phyloP scores from a whole-genome alignment of 2,888 invertebrate species.

The Myopa testacea region DNA sequence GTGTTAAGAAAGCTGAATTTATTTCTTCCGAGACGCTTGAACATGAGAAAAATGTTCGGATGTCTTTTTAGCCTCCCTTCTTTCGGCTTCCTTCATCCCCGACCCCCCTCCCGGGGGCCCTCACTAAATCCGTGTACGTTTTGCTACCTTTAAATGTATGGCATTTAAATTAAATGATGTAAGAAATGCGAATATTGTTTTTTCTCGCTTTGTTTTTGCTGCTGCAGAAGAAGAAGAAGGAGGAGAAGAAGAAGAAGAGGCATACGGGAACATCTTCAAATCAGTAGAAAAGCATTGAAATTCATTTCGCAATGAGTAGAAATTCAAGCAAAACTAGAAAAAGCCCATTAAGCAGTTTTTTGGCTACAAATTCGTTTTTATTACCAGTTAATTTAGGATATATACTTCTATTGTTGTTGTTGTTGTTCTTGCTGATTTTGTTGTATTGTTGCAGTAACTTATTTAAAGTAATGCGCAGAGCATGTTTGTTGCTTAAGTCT shows the following conservation, averaged over 20 bases:
- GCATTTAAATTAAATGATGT: neutral
- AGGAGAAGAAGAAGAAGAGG: neutral
- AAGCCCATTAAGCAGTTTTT: neutral
- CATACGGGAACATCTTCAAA: neutral
- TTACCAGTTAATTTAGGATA: neutral
- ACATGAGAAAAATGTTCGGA: constrained; percentile 19
- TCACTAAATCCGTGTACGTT: too few relatives aligned
- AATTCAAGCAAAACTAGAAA: neutral
- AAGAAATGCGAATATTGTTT: neutral
- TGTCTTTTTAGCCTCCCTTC: too few relatives aligned
- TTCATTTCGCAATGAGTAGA: neutral
- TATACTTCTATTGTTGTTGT: neutral
- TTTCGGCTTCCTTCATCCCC: too few relatives aligned
- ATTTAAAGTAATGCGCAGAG: neutral
- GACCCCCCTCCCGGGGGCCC: too few relatives aligned
- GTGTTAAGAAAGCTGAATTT: constrained; percentile 44
- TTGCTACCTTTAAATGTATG: neutral
- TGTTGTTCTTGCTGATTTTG: neutral
- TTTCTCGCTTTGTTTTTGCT: too few relatives aligned
- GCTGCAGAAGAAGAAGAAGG: neutral
- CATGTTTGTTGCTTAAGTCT: constrained; percentile 28
- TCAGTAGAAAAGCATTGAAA: neutral
- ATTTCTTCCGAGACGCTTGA: constrained; percentile 30
- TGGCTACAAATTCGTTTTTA: neutral
- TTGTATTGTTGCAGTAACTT: too few relatives aligned